phyloP scores from a whole-genome alignment of 2,797 vertebrate genomes.

The Neosilurus mollespiculum region DNA sequence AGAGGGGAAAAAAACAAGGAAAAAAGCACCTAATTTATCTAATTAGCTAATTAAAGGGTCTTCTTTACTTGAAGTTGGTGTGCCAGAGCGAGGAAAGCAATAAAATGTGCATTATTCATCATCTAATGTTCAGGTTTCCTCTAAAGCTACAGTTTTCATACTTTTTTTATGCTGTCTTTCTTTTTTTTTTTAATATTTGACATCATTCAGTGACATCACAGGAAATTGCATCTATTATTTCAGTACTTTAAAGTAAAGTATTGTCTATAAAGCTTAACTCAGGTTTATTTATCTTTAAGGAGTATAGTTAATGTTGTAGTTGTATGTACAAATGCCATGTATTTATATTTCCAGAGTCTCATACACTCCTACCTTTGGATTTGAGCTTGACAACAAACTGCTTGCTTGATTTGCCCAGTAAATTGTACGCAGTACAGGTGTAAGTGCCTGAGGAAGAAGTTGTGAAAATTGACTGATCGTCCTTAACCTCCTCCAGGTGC shows the following conservation, averaged over 20 bases:
- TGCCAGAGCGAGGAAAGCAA: too few relatives aligned
- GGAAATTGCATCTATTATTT: background rate
- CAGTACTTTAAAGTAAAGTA: background rate
- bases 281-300: background rate
- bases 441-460: constrained; percentile 35
- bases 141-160: background rate
- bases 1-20: too few relatives aligned
- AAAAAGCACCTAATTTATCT: too few relatives aligned
- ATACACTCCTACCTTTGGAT: constrained; percentile 46
- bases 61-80: too few relatives aligned
- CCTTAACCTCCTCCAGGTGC: constrained; percentile 29
- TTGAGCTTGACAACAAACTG: constrained; percentile 49
- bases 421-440: constrained; percentile 51
- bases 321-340: background rate
- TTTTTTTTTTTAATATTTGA: background rate
- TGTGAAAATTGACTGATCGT: constrained; percentile 40
- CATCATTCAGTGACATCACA: background rate
- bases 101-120: too few relatives aligned
- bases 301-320: background rate
- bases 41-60: too few relatives aligned
- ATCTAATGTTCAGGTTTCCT: background rate
- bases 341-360: background rate
- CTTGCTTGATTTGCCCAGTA: constrained; percentile 56
- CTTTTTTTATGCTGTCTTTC: too few relatives aligned
- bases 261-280: background rate